Conservation (phyloP, 2,797 vertebrate species). For the Cyclura pinguis region DNA sequence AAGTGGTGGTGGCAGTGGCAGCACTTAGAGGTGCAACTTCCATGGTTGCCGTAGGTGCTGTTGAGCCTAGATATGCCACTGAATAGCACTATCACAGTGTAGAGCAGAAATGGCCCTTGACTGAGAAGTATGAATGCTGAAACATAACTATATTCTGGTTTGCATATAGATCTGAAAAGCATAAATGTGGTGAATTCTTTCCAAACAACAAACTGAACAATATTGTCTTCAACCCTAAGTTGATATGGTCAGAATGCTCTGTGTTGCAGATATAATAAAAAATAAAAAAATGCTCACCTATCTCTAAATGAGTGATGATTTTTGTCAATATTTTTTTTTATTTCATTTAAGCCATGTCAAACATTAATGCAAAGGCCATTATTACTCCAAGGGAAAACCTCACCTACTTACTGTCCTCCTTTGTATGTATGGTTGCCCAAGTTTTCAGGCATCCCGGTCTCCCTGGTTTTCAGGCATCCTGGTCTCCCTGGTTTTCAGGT, state of each 20-base stretch:
- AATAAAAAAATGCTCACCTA: neutral
- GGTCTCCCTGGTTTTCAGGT: too few species aligned
- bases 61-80: too few species aligned
- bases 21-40: too few species aligned
- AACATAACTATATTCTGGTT: neutral
- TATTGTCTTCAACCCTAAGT: neutral
- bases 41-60: too few species aligned
- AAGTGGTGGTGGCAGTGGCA: too few species aligned
- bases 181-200: neutral
- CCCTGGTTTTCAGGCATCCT: too few species aligned
- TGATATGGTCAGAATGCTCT: neutral
- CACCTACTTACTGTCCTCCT: too few species aligned
- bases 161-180: neutral
- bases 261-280: neutral
- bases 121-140: neutral
- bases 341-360: slow-evolving; percentile 13
- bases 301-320: neutral
- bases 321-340: neutral
- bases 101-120: too few species aligned
- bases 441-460: too few species aligned
- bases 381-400: too few species aligned
- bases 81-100: too few species aligned
- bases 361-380: neutral
- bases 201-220: neutral
- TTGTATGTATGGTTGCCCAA: too few species aligned